A percentile compares a stretch with the other conserved stretches of the same genome.
phyloP scores from a whole-genome alignment of 1,140 invertebrate genomes.

The Aphaenogaster ashmeadi region DNA sequence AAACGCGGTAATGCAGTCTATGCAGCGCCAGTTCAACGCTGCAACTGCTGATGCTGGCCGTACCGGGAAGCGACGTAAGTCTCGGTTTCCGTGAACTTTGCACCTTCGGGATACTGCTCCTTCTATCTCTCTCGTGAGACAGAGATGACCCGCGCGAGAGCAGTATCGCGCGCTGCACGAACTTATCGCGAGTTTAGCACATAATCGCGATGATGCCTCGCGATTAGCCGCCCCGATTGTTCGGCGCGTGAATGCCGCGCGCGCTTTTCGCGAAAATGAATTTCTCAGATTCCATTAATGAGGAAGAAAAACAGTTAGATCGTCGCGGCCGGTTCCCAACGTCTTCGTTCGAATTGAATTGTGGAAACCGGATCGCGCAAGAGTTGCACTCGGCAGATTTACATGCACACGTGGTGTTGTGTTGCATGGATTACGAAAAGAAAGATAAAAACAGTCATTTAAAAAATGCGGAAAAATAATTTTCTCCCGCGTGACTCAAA shows the following conservation, averaged over 20 bases:
- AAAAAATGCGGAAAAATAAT: not conserved
- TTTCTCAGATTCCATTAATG: constrained; percentile 32
- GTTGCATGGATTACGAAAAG: not conserved
- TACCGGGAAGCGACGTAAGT: constrained; percentile 12
- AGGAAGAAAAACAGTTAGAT: constrained; percentile 10
- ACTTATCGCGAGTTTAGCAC: constrained; percentile 50
- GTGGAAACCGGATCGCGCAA: constrained; percentile 46
- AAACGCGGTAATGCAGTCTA: constrained; percentile 4
- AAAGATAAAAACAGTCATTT: not conserved
- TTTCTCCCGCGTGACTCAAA: not conserved
- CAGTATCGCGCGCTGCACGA: not conserved
- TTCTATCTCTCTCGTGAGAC: constrained; percentile 50
- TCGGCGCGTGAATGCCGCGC: not conserved
- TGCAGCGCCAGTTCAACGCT: not conserved
- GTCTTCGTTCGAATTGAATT: constrained; percentile 39
- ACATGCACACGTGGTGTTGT: not conserved
- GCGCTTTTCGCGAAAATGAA: constrained; percentile 28
- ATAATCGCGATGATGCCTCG: constrained; percentile 53
- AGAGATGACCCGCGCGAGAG: constrained; percentile 41
- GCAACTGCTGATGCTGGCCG: constrained; percentile 33
- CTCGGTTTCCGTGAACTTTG: constrained; percentile 48
- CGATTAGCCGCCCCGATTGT: constrained; percentile 27
- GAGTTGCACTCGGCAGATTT: not conserved
- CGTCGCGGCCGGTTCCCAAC: not conserved
- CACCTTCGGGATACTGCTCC: not conserved